These are phyloP conservation scores for Cromileptes altivelis DNA, from an alignment of 2,113 vertebrate species.

Conservation along the genomic window DNA sequence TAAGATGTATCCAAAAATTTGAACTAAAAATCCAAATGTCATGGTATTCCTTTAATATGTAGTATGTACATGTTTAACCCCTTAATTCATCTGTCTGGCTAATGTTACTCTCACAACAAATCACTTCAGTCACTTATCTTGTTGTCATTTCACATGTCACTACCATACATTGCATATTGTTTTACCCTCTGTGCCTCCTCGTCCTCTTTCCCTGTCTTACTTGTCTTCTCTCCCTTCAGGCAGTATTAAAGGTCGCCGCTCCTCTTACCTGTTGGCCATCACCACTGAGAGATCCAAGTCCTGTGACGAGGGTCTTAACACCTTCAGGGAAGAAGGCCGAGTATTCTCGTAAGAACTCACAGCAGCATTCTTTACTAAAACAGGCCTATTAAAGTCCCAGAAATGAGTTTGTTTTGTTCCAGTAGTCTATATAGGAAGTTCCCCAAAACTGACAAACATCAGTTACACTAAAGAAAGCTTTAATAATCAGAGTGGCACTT, in stretches of 20 bases:
- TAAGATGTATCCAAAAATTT: background rate
- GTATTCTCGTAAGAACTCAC: slow-evolving; percentile 82
- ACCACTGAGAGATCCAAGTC: slow-evolving; percentile 97
- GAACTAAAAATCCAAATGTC: background rate
- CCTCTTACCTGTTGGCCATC: slow-evolving; percentile 95
- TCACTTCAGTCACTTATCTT: slow-evolving; percentile 17
- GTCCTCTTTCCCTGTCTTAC: background rate
- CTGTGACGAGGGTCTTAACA: slow-evolving; percentile 95
- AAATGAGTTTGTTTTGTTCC: background rate
- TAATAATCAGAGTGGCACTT: background rate
- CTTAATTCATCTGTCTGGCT: background rate
- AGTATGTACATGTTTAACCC: background rate
- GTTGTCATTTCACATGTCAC: background rate
- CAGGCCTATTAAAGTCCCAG: background rate
- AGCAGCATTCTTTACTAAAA: background rate
- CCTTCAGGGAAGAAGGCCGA: slow-evolving; percentile 91
- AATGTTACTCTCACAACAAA: background rate
- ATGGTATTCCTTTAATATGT: background rate
- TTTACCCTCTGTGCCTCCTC: background rate
- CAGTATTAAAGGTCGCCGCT: slow-evolving; percentile 92
- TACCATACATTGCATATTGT: background rate
- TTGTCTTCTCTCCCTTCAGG: slow-evolving; percentile 79
- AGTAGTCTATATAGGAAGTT: background rate
- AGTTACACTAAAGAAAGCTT: background rate
- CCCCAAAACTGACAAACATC: background rate